Evolutionary conservation across 2,113 vertebrate genomes (phyloP).

Genomic region (Puma concolor): DNA sequence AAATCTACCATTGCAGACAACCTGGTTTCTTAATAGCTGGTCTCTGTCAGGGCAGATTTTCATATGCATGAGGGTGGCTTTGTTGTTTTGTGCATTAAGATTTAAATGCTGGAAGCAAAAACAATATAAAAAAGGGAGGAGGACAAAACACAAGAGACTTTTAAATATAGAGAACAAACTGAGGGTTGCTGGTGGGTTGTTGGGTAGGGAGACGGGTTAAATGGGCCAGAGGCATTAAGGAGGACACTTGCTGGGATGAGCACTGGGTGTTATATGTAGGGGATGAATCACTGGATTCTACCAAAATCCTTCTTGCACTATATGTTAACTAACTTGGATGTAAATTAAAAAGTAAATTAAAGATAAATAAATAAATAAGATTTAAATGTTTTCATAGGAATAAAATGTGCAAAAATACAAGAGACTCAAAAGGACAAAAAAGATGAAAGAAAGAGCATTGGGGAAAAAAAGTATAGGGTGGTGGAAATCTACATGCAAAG

Average conservation of each 20-base stretch:
- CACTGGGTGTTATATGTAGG: too few relatives aligned
- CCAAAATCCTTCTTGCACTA: too few relatives aligned
- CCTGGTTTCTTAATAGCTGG: not conserved
- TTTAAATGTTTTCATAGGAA: not conserved
- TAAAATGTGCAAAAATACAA: constrained; percentile 20
- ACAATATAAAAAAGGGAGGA: too few relatives aligned
- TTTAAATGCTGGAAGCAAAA: not conserved
- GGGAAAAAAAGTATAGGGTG: not conserved
- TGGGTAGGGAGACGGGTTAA: too few relatives aligned
- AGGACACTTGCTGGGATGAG: too few relatives aligned
- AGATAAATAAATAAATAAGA: not conserved
- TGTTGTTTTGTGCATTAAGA: not conserved
- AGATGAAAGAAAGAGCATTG: not conserved
- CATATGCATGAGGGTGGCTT: not conserved
- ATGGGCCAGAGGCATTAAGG: too few relatives aligned
- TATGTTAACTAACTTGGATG: too few relatives aligned
- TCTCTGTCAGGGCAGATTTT: not conserved
- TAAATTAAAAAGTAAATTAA: too few relatives aligned
- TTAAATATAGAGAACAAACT: too few relatives aligned
- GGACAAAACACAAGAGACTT: too few relatives aligned
- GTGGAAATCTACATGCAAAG: not conserved
- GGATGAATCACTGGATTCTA: too few relatives aligned
- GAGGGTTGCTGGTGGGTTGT: too few relatives aligned
- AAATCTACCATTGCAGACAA: not conserved
- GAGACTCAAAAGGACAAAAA: not conserved